Evolutionary conservation across 1,140 invertebrate genomes (phyloP).

Genomic region (Drepana arcuata): DNA sequence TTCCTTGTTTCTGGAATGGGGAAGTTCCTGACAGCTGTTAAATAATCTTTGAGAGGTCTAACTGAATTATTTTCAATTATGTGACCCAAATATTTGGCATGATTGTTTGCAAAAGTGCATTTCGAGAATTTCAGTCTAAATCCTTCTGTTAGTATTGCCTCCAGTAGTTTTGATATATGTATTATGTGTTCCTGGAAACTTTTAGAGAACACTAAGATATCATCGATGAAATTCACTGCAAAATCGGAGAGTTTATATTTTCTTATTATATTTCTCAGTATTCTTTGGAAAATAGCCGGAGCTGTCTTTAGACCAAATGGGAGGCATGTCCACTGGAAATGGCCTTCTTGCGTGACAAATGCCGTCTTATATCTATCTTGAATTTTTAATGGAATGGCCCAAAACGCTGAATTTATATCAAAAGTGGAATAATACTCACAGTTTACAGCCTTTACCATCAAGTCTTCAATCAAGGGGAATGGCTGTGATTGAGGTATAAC

Average conservation of each 20-base stretch:
- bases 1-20: slow-evolving; percentile 21
- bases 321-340: slow-evolving; percentile 6
- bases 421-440: slow-evolving; percentile 10
- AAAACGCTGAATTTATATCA: slow-evolving; percentile 11
- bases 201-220: slow-evolving; percentile 11
- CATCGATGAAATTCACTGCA: slow-evolving; percentile 10
- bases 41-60: slow-evolving; percentile 29
- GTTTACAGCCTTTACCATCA: slow-evolving; percentile 9
- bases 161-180: slow-evolving; percentile 12
- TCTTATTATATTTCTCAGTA: slow-evolving; percentile 11
- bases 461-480: slow-evolving; percentile 11
- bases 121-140: slow-evolving; percentile 39
- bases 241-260: slow-evolving; percentile 8
- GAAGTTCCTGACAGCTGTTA: slow-evolving; percentile 38
- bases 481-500: slow-evolving; percentile 6
- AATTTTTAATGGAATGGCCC: slow-evolving; percentile 7
- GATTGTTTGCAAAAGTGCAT: slow-evolving; percentile 32
- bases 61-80: slow-evolving; percentile 36
- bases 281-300: slow-evolving; percentile 6
- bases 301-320: slow-evolving; percentile 10
- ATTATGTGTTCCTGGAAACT: slow-evolving; percentile 6
- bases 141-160: slow-evolving; percentile 20
- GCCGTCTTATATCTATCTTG: slow-evolving; percentile 8
- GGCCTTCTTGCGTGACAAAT: slow-evolving; percentile 11
- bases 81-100: slow-evolving; percentile 37